phyloP scores from a whole-genome alignment of 2,113 vertebrate species.

The Nycticorax nycticorax region DNA sequence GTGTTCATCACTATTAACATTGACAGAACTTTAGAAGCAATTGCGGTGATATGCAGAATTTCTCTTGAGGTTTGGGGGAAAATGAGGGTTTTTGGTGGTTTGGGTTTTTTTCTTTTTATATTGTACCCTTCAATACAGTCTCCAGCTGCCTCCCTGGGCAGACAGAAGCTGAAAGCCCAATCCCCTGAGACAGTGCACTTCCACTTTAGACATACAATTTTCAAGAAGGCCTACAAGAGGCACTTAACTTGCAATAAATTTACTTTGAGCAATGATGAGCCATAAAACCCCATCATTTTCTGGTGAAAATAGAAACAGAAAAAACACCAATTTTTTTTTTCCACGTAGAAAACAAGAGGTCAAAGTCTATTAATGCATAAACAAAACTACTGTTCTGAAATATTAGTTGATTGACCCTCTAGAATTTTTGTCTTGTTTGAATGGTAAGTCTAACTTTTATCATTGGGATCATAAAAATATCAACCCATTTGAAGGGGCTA shows the following conservation, averaged over 20 bases:
- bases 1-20: slow-evolving; percentile 73
- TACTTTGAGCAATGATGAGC: not conserved
- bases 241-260: not conserved
- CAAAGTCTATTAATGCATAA: not conserved
- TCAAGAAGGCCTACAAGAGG: not conserved
- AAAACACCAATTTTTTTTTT: not conserved
- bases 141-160: not conserved
- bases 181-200: not conserved
- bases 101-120: not conserved
- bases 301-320: not conserved
- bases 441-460: not conserved
- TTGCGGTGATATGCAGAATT: slow-evolving; percentile 71
- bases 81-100: not conserved
- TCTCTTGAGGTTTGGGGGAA: not conserved
- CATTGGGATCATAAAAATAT: not conserved
- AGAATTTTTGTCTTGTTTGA: not conserved
- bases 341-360: not conserved
- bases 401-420: not conserved
- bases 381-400: not conserved
- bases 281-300: not conserved
- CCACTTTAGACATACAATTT: not conserved
- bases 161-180: not conserved
- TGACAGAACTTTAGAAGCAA: slow-evolving; percentile 63
- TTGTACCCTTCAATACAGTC: not conserved
- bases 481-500: not conserved